These are phyloP conservation scores for Rhagonycha fulva DNA, from an alignment of 2,888 invertebrate genomes.

Conservation along the genomic window DNA sequence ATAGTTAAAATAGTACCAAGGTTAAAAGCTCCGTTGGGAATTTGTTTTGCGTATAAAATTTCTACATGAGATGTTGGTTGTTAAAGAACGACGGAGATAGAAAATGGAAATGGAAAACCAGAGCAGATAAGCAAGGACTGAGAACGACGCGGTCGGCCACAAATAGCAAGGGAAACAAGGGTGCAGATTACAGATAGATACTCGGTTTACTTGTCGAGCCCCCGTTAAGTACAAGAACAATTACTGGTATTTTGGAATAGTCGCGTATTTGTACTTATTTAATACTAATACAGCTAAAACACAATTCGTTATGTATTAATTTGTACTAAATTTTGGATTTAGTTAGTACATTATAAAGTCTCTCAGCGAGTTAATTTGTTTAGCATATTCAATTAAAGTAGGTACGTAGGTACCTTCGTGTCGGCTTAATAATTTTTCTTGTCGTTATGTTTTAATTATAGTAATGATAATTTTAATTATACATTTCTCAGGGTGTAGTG, in stretches of 20 bases:
- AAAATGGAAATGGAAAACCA: conserved; percentile 37
- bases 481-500: background rate
- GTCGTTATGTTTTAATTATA: background rate
- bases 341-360: background rate
- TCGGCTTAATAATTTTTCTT: background rate
- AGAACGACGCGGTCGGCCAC: conserved; percentile 52
- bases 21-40: conserved; percentile 42
- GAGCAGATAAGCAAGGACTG: conserved; percentile 41
- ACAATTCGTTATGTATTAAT: conserved; percentile 20
- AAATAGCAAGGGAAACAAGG: conserved; percentile 54
- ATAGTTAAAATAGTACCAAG: conserved; percentile 43
- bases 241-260: conserved; percentile 45
- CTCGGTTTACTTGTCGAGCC: conserved; percentile 49
- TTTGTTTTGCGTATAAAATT: conserved; percentile 47
- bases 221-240: conserved; percentile 51
- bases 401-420: background rate
- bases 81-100: conserved; percentile 44
- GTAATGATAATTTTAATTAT: background rate
- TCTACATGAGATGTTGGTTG: conserved; percentile 44
- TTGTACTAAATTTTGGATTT: background rate
- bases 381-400: background rate
- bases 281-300: conserved; percentile 27
- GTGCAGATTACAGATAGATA: conserved; percentile 54
- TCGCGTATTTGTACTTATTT: conserved; percentile 38
- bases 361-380: background rate